A percentile compares a stretch with the other conserved stretches of the same genome.
phyloP scores from a whole-genome alignment of 2,797 vertebrate species.

The Taenioides sp. region DNA sequence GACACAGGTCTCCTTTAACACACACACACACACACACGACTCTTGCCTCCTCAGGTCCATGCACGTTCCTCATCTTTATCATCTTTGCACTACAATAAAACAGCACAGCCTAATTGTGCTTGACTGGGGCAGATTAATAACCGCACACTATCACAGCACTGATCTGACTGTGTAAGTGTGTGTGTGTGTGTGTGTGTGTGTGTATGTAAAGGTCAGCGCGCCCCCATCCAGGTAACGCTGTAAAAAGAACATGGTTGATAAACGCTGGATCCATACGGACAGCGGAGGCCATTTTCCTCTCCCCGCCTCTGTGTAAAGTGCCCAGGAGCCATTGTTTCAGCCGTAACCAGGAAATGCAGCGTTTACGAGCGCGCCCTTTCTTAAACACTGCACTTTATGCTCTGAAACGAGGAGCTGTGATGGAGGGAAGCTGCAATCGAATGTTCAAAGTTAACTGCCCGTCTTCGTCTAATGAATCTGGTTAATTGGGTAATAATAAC shows the following conservation, averaged over 20 bases:
- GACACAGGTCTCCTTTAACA: too few species aligned
- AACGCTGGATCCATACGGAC: constrained; percentile 41
- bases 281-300: constrained; percentile 35
- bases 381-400: constrained; percentile 44
- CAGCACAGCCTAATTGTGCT: constrained; percentile 50
- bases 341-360: constrained; percentile 43
- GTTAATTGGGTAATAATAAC: background rate
- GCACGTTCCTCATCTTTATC: background rate
- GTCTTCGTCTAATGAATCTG: background rate
- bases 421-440: constrained; percentile 21
- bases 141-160: constrained; percentile 50
- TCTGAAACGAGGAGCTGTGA: constrained; percentile 25
- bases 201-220: constrained; percentile 62
- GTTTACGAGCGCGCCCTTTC: constrained; percentile 45
- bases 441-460: background rate
- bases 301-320: constrained; percentile 34
- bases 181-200: constrained; percentile 10
- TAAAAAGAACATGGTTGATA: constrained; percentile 44
- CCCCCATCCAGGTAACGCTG: constrained; percentile 35
- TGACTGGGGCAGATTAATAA: constrained; percentile 39
- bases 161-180: constrained; percentile 50
- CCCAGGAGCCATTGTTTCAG: constrained; percentile 24
- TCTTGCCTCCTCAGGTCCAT: too few species aligned
- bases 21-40: too few species aligned
- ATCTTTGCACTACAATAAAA: constrained; percentile 42